Percentiles rank a stretch among this genome's conserved stretches.
phyloP scores from a whole-genome alignment of 2,797 vertebrate genomes.

The Myotis vivesi region DNA sequence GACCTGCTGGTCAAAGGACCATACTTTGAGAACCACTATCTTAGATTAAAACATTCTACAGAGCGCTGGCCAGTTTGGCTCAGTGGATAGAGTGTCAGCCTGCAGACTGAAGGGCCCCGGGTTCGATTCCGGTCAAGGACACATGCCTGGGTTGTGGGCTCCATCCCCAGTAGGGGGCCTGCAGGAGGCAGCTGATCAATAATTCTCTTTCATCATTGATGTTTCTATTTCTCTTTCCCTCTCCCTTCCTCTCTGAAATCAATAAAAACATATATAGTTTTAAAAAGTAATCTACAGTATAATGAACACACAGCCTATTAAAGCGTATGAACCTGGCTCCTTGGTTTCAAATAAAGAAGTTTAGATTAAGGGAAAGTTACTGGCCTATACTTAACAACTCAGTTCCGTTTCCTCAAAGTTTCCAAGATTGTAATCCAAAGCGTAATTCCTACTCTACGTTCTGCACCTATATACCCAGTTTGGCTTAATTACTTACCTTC shows the following conservation, averaged over 20 bases:
- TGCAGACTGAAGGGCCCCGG: too few relatives aligned
- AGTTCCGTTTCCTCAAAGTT: not conserved
- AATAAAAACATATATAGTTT: too few relatives aligned
- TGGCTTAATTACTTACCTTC: slow-evolving; percentile 79
- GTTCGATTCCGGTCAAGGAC: too few relatives aligned
- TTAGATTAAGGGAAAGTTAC: not conserved
- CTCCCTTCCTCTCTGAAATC: too few relatives aligned
- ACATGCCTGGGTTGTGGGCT: too few relatives aligned
- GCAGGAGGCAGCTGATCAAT: too few relatives aligned
- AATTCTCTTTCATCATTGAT: too few relatives aligned
- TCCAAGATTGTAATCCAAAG: not conserved
- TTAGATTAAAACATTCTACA: not conserved
- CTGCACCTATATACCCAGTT: not conserved
- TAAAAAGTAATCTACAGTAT: not conserved
- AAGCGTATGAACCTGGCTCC: not conserved
- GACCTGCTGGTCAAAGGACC: not conserved
- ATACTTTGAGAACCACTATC: not conserved
- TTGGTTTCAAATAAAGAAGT: not conserved
- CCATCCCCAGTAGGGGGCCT: too few relatives aligned
- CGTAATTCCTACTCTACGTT: not conserved
- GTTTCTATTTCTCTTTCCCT: too few relatives aligned
- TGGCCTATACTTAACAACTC: not conserved
- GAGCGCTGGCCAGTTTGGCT: not conserved
- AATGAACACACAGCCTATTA: not conserved
- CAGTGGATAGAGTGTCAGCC: too few relatives aligned